A percentile compares a stretch with the other conserved stretches of the same genome.
phyloP scores from a whole-genome alignment of 1,140 invertebrate species.

The Macrocentrus cingulum region DNA sequence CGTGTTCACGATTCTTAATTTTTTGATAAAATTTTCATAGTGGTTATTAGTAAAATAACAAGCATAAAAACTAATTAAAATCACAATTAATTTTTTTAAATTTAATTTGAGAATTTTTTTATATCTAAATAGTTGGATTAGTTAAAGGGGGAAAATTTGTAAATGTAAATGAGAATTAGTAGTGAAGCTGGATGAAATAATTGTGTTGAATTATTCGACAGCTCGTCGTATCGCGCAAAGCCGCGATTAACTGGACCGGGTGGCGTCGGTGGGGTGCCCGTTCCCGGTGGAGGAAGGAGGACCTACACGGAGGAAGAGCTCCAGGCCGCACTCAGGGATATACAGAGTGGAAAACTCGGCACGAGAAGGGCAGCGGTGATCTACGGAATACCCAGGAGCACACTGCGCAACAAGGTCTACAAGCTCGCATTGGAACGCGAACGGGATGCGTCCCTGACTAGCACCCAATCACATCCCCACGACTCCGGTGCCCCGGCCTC shows the following conservation, averaged over 20 bases:
- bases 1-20: no score
- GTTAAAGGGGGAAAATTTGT: no score
- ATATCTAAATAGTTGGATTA: slow-evolving; percentile 2
- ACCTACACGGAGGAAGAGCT: slow-evolving; percentile 92
- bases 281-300: slow-evolving; percentile 64
- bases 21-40: no score
- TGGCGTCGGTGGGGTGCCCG: slow-evolving; percentile 48
- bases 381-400: slow-evolving; percentile 94
- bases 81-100: no score
- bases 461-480: slow-evolving; percentile 52
- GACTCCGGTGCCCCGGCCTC: slow-evolving; percentile 41
- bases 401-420: slow-evolving; percentile 91
- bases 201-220: slow-evolving; percentile 32
- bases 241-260: slow-evolving; percentile 54
- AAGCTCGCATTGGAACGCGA: slow-evolving; percentile 77
- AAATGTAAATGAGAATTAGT: no score
- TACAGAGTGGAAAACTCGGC: slow-evolving; percentile 88
- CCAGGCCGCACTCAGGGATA: slow-evolving; percentile 85
- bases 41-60: no score
- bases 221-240: slow-evolving; percentile 64
- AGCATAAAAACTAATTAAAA: no score
- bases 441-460: slow-evolving; percentile 62
- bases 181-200: no score
- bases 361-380: slow-evolving; percentile 89
- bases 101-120: no score